Base-by-base conservation (phyloP, 2,797 vertebrate genomes). In the Dendrocincla tyrannina region DNA sequence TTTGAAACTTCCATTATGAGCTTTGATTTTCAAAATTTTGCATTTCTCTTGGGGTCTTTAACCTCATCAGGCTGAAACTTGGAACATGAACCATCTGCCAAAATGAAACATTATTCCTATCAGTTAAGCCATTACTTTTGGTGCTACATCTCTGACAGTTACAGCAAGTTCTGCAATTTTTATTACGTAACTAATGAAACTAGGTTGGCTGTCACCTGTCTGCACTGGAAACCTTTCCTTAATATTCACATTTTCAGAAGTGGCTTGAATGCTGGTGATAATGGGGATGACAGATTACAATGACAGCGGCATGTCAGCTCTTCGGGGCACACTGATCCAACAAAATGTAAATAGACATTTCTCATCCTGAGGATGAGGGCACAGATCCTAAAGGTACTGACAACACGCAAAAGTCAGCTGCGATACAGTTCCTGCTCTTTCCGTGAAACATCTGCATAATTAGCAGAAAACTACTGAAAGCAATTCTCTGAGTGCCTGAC, bases 271-370 rank as follows among this genome's bases (percentile, higher is more conserved):
- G 1, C n/a, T 0, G 0, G 62, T 93, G 59, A 86, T 88, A 90
- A 95, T 32, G 33, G 88, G 67, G 70, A 87, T 94, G 89, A 96
- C 85, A 86, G 66, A 96, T 91, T 79, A 90, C 81, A 80, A 79
- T 49, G 74, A 86, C 14, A 91, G 67, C 1, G 4, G 52, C 35
- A 28, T 39, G 52, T 93, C 94, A 93, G 73, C 47, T 91, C 85
- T 88, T 84, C 0, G 0, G 89, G 63, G 68, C 63, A 94, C 67
- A 67, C 12, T 82, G 91, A 94, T 90, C 88, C 80, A 67, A 73
- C 24, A 53, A 91, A 94, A 96, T 53, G 44, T 84, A 96, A 95
- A 93, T 6, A 96, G 88, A 85, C 80, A 77, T 94, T 91, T 92
- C 91, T 93, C 74, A 91, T 77, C 77, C 76, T n/a, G 58, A 46